phyloP scores from a whole-genome alignment of 1,140 invertebrate species.

The Drosophila santomea region DNA sequence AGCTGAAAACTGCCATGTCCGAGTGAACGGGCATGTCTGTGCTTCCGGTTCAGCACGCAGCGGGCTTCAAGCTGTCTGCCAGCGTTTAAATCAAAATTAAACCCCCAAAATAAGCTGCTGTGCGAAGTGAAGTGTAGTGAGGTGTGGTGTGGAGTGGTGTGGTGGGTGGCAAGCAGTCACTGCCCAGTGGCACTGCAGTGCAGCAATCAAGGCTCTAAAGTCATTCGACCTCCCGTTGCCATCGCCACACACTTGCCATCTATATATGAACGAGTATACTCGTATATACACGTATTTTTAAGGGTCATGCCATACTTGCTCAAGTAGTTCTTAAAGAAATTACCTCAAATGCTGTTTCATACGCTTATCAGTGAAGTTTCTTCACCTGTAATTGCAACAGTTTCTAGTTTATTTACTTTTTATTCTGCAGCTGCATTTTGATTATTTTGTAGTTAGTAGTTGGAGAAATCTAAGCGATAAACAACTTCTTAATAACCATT shows the following conservation, averaged over 20 bases:
- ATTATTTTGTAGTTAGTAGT: no score
- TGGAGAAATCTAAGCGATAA: no score
- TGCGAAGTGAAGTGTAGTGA: slow-evolving; percentile 3
- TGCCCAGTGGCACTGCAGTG: slow-evolving; percentile 46
- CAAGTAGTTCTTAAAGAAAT: slow-evolving; percentile 20
- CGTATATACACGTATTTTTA: background rate
- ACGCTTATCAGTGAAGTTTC: slow-evolving; percentile 8
- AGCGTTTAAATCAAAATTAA: slow-evolving; percentile 82
- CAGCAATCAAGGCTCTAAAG: slow-evolving; percentile 68
- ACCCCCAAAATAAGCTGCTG: slow-evolving; percentile 71
- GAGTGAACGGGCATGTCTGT: slow-evolving; percentile 56
- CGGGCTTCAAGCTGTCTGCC: slow-evolving; percentile 67
- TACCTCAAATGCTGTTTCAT: slow-evolving; percentile 3
- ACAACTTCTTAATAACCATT: no score
- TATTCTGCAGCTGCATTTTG: background rate
- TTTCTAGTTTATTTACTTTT: background rate
- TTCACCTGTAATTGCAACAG: slow-evolving; percentile 10
- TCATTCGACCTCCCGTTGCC: slow-evolving; percentile 49
- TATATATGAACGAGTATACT: background rate
- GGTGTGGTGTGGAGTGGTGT: no score
- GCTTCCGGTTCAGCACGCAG: slow-evolving; percentile 68
- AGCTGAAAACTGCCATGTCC: slow-evolving; percentile 44
- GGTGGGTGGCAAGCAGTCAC: slow-evolving; percentile 15
- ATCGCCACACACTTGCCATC: slow-evolving; percentile 25
- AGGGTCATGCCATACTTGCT: slow-evolving; percentile 17